A percentile compares a stretch with the other conserved stretches of the same genome.
Evolutionary conservation across 1,140 invertebrate genomes (phyloP).

Genomic region (Dendroctonus ponderosae): DNA sequence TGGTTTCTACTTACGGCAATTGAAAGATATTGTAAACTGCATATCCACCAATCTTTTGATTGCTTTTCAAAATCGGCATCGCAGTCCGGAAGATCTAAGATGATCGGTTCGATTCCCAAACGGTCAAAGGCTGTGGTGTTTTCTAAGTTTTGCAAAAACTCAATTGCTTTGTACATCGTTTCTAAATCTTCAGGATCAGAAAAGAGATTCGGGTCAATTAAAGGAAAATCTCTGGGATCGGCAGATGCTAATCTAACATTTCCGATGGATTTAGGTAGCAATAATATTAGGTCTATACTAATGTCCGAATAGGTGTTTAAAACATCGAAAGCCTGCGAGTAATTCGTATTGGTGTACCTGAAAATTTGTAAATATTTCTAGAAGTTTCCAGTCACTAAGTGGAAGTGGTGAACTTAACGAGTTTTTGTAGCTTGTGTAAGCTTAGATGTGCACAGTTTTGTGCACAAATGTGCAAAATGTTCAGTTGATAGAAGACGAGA

Average conservation of each 20-base stretch:
- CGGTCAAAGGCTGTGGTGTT: slow-evolving; percentile 1
- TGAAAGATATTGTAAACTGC: slow-evolving; percentile 1
- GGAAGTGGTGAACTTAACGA: too few relatives aligned
- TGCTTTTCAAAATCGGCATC: slow-evolving; percentile 3
- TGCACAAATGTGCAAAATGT: too few relatives aligned
- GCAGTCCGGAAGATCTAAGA: slow-evolving; percentile 2
- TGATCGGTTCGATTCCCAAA: slow-evolving; percentile 44
- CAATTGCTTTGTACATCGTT: slow-evolving; percentile 50
- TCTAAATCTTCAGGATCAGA: slow-evolving; percentile 53
- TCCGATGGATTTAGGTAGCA: slow-evolving; percentile 74
- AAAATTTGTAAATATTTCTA: too few relatives aligned
- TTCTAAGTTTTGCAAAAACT: neutral
- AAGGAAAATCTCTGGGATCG: slow-evolving; percentile 71
- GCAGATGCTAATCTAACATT: slow-evolving; percentile 63
- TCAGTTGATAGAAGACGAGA: too few relatives aligned
- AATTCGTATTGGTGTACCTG: too few relatives aligned
- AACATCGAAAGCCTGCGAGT: neutral
- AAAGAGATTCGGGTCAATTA: slow-evolving; percentile 78
- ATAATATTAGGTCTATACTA: slow-evolving; percentile 53
- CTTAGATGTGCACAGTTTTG: too few relatives aligned
- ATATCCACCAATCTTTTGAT: slow-evolving; percentile 28
- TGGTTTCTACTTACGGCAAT: neutral
- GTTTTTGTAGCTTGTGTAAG: too few relatives aligned
- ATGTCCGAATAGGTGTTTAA: neutral
- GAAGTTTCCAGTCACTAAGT: too few relatives aligned